These are phyloP conservation scores for Trachelus iudaicus DNA, from an alignment of 2,888 invertebrate genomes.

Conservation along the genomic window DNA sequence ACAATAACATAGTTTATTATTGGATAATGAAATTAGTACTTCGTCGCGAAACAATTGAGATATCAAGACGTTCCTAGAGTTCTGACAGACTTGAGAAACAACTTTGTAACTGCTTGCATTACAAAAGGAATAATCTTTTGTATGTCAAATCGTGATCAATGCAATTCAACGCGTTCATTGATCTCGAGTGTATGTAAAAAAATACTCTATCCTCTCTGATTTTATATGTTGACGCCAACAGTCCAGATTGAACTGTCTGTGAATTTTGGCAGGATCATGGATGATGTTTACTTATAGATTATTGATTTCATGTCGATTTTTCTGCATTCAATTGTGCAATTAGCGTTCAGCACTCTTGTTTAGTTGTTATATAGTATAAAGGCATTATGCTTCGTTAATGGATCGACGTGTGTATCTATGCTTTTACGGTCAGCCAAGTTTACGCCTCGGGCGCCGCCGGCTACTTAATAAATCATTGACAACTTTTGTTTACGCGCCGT, in stretches of 20 bases:
- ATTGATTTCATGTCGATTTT: neutral
- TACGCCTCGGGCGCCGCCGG: neutral
- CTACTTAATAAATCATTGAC: neutral
- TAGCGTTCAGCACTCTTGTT: neutral
- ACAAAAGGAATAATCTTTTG: neutral
- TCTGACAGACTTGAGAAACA: neutral
- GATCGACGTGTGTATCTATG: neutral
- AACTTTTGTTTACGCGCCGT: neutral
- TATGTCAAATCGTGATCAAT: neutral
- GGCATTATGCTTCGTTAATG: neutral
- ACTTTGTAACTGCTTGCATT: neutral
- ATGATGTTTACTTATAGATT: neutral
- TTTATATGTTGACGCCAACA: neutral
- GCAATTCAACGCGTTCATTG: neutral
- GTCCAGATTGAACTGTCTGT: neutral
- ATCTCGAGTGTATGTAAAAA: neutral
- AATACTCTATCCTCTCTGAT: neutral
- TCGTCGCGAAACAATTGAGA: neutral
- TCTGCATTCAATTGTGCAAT: neutral
- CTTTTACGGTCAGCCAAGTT: neutral
- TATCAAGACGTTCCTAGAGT: neutral
- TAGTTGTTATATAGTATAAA: neutral
- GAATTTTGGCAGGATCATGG: neutral
- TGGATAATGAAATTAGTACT: neutral
- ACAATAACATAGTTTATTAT: neutral